Conservation (phyloP, 2,797 vertebrate species). For the Bufotes viridis region DNA sequence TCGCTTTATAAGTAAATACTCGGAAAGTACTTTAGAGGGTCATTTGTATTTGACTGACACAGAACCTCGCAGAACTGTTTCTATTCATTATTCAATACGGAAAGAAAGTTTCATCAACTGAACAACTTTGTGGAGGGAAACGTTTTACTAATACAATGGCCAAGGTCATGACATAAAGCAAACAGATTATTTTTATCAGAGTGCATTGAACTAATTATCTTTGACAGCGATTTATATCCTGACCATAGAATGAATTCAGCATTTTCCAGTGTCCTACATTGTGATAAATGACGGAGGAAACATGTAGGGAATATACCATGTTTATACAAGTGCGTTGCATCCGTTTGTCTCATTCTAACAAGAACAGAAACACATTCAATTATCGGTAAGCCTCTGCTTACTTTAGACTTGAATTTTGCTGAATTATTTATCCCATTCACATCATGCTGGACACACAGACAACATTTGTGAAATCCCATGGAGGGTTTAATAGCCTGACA, state of each 20-base stretch:
- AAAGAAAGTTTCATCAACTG: conserved; percentile 20
- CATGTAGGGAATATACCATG: conserved; percentile 3
- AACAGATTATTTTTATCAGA: conserved; percentile 52
- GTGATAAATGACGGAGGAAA: conserved; percentile 45
- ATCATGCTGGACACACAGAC: background rate
- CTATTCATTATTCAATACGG: background rate
- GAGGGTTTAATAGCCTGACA: no score
- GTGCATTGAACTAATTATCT: conserved; percentile 16
- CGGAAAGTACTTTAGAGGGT: background rate
- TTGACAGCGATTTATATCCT: conserved; percentile 37
- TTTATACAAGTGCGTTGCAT: conserved; percentile 44
- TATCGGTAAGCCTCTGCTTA: conserved; percentile 3
- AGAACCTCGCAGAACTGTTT: background rate
- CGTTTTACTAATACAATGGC: conserved; percentile 9
- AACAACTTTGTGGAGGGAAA: conserved; percentile 14
- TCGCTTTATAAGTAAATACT: conserved; percentile 6
- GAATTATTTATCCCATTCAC: background rate
- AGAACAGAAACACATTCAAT: conserved; percentile 30
- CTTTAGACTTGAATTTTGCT: background rate
- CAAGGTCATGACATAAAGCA: conserved; percentile 23
- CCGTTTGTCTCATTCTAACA: background rate
- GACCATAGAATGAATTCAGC: conserved; percentile 20
- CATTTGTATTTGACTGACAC: conserved; percentile 1
- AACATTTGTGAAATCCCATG: background rate
- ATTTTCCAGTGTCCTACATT: conserved; percentile 3